A percentile compares a stretch with the other conserved stretches of the same genome.
Conservation (phyloP, 2,888 invertebrate genomes). For the Chirona hameri region DNA sequence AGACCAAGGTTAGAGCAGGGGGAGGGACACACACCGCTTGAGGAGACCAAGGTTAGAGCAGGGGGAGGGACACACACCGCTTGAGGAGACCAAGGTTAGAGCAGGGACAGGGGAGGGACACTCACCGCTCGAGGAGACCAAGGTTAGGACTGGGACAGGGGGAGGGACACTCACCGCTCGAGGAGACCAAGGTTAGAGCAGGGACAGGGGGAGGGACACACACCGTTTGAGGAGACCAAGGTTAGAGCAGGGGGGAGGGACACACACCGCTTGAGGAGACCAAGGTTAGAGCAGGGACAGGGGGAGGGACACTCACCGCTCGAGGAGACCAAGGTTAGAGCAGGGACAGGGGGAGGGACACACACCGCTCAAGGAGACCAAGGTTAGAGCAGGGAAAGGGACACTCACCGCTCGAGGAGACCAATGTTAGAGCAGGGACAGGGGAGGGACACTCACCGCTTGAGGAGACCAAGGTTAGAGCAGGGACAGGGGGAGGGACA, state of each 20-base stretch:
- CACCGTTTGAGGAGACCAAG: constrained; percentile 72
- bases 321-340: no score
- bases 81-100: constrained; percentile 67
- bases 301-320: no score
- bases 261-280: constrained; percentile 71
- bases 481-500: constrained; percentile 44
- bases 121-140: constrained; percentile 71
- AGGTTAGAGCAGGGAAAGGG: constrained; percentile 47
- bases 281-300: constrained; percentile 54
- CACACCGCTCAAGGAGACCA: constrained; percentile 71
- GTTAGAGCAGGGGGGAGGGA: constrained; percentile 42
- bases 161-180: no score
- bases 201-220: constrained; percentile 48
- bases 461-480: no score
- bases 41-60: no score
- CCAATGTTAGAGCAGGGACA: constrained; percentile 56
- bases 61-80: constrained; percentile 56
- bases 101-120: constrained; percentile 47
- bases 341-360: constrained; percentile 44
- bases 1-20: constrained; percentile 60
- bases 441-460: no score
- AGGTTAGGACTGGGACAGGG: constrained; percentile 51
- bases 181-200: no score
- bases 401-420: constrained; percentile 70
- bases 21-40: no score